Conservation (phyloP, 2,888 invertebrate species). For the Lasioglossum malachurum region DNA sequence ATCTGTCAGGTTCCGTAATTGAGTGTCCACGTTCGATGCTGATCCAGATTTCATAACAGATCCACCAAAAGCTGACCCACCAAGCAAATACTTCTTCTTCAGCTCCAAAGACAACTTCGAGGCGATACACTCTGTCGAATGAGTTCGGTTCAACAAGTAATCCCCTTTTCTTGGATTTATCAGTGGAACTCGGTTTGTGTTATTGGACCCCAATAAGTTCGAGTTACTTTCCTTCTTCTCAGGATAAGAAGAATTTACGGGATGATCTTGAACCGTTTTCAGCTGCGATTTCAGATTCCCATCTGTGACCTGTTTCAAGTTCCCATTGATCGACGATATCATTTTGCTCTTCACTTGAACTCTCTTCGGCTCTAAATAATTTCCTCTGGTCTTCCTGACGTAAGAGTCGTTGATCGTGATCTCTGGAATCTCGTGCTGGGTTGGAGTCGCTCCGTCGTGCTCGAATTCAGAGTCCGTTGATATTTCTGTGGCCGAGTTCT, state of each 20-base stretch:
- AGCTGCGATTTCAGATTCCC: conserved; percentile 36
- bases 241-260: conserved; percentile 9
- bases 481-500: conserved; percentile 96
- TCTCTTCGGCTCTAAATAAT: conserved; percentile 86
- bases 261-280: conserved; percentile 5
- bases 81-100: conserved; percentile 93
- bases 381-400: conserved; percentile 86
- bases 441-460: conserved; percentile 90
- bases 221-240: conserved; percentile 51
- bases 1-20: conserved; percentile 93
- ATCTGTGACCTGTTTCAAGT: conserved; percentile 74
- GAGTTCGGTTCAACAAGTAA: conserved; percentile 92
- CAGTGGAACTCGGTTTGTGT: conserved; percentile 80
- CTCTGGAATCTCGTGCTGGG: conserved; percentile 90
- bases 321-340: conserved; percentile 85
- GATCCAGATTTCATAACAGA: conserved; percentile 93
- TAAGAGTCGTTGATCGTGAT: conserved; percentile 90
- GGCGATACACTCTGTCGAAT: conserved; percentile 94
- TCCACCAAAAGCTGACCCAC: conserved; percentile 89
- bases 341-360: conserved; percentile 87
- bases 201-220: conserved; percentile 34
- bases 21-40: conserved; percentile 93
- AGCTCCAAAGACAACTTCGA: conserved; percentile 94
- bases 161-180: conserved; percentile 89
- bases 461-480: conserved; percentile 97